These are phyloP conservation scores for Ormyrus thymus DNA, from an alignment of 2,888 invertebrate species.

Conservation along the genomic window DNA sequence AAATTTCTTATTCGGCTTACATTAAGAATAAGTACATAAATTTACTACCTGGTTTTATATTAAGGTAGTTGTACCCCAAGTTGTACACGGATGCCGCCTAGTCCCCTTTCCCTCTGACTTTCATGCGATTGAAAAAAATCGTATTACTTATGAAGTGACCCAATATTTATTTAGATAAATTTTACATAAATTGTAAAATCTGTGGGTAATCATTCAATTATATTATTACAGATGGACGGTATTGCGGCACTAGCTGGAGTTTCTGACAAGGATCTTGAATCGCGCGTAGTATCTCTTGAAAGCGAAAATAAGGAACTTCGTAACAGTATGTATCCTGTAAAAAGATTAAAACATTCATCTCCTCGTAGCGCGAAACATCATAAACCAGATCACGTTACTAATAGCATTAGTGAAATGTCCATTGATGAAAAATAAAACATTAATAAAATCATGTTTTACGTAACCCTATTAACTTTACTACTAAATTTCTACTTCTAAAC, in stretches of 20 bases:
- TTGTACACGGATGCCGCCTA: too few relatives aligned
- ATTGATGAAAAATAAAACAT: background rate
- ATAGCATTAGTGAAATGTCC: conserved; percentile 17
- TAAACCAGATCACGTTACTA: background rate
- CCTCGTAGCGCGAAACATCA: conserved; percentile 11
- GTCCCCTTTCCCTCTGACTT: background rate
- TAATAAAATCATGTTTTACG: too few relatives aligned
- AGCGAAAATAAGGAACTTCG: conserved; percentile 78
- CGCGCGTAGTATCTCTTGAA: conserved; percentile 78
- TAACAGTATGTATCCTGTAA: conserved; percentile 65
- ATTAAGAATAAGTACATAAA: too few relatives aligned
- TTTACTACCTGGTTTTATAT: too few relatives aligned
- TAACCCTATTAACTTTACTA: too few relatives aligned
- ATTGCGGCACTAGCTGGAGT: conserved; percentile 78
- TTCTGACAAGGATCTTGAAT: conserved; percentile 78
- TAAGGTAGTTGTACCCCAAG: too few relatives aligned
- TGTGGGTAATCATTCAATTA: too few relatives aligned
- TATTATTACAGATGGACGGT: conserved; percentile 80
- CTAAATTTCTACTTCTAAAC: too few relatives aligned
- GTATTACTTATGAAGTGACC: background rate
- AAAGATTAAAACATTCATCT: conserved; percentile 39
- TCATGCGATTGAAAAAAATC: background rate
- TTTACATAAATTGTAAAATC: conserved; percentile 20
- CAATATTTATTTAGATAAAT: background rate
- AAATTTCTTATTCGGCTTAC: too few relatives aligned